phyloP scores from a whole-genome alignment of 2,797 vertebrate genomes.

The Pipistrellus pipistrellus region DNA sequence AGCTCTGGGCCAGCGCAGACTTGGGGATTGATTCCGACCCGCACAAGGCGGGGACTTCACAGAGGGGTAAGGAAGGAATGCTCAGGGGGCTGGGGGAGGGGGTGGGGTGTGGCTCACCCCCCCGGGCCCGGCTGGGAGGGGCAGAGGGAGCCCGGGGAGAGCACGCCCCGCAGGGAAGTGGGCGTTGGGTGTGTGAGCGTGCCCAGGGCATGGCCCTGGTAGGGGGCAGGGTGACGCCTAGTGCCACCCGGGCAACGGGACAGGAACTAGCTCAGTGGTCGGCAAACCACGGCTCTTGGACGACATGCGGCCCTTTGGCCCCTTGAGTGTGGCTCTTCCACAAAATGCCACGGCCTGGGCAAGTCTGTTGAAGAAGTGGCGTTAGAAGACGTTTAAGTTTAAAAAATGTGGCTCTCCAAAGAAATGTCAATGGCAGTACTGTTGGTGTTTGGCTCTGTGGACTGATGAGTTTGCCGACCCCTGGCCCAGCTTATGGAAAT shows the following conservation, averaged over 20 bases:
- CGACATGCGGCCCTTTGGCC: no score
- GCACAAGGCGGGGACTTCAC: not conserved
- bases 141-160: not conserved
- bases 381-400: no score
- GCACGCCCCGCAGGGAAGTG: not conserved
- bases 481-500: not conserved
- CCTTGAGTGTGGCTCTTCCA: no score
- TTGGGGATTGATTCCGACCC: not conserved
- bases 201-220: accelerated
- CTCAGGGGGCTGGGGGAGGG: not conserved
- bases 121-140: no score
- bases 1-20: not conserved
- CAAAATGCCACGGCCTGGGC: no score
- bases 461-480: no score
- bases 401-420: no score
- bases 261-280: not conserved
- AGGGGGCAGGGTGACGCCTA: not conserved
- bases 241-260: accelerated
- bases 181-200: accelerated
- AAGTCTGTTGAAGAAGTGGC: no score
- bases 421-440: no score
- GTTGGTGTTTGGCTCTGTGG: no score
- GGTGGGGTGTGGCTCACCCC: no score
- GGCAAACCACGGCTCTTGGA: no score
- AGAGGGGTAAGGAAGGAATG: not conserved